phyloP scores from a whole-genome alignment of 1,140 invertebrate genomes.

The Panagrolaimus sp. region DNA sequence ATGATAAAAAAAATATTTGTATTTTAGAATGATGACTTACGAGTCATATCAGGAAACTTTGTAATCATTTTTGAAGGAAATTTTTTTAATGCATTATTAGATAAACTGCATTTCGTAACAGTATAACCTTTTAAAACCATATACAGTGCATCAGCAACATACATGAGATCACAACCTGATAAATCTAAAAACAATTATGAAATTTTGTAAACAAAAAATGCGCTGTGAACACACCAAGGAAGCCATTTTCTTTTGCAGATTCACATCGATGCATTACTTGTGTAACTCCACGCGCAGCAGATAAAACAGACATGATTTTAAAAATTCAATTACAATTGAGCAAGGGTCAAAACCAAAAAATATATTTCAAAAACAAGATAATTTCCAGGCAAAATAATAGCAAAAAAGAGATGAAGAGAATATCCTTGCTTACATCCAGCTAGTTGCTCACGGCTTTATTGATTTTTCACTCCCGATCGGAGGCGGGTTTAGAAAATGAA shows the following conservation, averaged over 20 bases:
- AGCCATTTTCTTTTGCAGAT: conserved; percentile 30
- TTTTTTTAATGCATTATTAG: conserved; percentile 37
- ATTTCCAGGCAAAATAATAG: no score
- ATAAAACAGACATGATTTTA: neutral
- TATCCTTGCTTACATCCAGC: no score
- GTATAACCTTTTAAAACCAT: conserved; percentile 29
- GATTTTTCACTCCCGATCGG: no score
- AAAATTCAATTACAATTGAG: no score
- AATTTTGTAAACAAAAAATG: neutral
- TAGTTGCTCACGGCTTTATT: no score
- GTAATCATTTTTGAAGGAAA: conserved; percentile 34
- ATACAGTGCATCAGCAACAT: conserved; percentile 39
- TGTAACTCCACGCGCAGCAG: conserved; percentile 33
- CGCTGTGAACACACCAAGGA: conserved; percentile 23
- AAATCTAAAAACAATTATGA: conserved; percentile 26
- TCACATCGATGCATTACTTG: conserved; percentile 39
- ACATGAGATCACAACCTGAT: conserved; percentile 35
- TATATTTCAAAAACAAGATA: no score
- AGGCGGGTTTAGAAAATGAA: no score
- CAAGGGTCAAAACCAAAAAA: no score
- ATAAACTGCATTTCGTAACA: conserved; percentile 21
- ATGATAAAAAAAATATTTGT: no score
- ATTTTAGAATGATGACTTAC: conserved; percentile 11
- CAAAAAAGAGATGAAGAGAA: no score
- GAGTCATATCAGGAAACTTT: conserved; percentile 31